Evolutionary conservation across 2,113 vertebrate genomes (phyloP).

Genomic region (Jaculus jaculus): DNA sequence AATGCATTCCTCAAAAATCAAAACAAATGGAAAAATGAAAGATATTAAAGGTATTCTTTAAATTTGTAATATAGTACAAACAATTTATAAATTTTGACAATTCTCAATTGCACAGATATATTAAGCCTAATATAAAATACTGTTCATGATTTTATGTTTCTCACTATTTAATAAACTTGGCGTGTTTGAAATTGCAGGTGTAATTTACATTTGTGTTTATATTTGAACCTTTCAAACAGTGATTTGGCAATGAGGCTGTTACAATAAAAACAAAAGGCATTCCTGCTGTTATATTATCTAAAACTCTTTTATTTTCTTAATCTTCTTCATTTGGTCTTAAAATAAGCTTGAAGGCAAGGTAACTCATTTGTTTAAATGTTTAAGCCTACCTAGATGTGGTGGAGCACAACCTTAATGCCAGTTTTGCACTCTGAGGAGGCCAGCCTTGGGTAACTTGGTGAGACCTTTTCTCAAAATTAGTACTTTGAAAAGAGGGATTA

Average conservation of each 20-base stretch:
- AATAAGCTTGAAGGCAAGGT: neutral
- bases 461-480: too few species aligned
- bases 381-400: neutral
- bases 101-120: neutral
- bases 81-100: neutral
- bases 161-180: neutral
- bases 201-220: neutral
- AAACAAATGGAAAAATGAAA: constrained; percentile 12
- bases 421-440: too few species aligned
- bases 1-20: constrained; percentile 11
- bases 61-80: neutral
- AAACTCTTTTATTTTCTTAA: neutral
- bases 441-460: too few species aligned
- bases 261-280: neutral
- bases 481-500: too few species aligned
- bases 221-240: neutral
- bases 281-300: neutral
- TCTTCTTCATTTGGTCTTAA: neutral
- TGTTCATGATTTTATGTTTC: constrained; percentile 16
- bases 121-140: neutral
- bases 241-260: neutral
- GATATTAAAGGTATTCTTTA: constrained; percentile 23
- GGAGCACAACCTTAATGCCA: too few species aligned
- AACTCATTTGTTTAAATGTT: neutral
- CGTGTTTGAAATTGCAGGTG: neutral